Conservation (phyloP, 2,113 vertebrate species). For the Leptosomus discolor region DNA sequence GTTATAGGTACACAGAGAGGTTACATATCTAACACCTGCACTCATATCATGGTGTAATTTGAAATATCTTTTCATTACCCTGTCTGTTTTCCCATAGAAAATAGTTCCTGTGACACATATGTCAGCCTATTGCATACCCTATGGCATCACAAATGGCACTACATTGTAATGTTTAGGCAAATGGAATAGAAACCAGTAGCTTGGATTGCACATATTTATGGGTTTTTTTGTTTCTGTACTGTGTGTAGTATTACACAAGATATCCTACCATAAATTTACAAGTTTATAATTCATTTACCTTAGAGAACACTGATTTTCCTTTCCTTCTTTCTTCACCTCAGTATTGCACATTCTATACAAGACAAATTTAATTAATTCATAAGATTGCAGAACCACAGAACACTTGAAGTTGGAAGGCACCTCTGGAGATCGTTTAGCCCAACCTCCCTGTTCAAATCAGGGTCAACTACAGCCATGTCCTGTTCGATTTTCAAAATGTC, state of each 20-base stretch:
- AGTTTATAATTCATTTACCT: neutral
- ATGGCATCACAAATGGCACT: neutral
- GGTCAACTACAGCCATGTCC: neutral
- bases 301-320: neutral
- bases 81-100: neutral
- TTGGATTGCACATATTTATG: neutral
- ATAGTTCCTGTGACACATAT: neutral
- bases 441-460: neutral
- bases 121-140: neutral
- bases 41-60: neutral
- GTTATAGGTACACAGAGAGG: neutral
- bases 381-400: neutral
- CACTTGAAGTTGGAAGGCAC: neutral
- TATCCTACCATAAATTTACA: neutral
- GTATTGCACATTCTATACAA: neutral
- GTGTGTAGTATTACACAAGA: neutral
- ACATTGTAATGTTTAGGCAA: neutral
- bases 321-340: neutral
- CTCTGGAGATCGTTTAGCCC: neutral
- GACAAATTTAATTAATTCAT: neutral
- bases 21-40: neutral
- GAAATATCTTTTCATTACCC: neutral
- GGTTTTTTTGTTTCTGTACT: neutral
- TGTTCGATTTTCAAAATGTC: neutral
- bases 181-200: neutral